Evolutionary conservation across 2,888 invertebrate species (phyloP).

Genomic region (Coelopa pilipes): DNA sequence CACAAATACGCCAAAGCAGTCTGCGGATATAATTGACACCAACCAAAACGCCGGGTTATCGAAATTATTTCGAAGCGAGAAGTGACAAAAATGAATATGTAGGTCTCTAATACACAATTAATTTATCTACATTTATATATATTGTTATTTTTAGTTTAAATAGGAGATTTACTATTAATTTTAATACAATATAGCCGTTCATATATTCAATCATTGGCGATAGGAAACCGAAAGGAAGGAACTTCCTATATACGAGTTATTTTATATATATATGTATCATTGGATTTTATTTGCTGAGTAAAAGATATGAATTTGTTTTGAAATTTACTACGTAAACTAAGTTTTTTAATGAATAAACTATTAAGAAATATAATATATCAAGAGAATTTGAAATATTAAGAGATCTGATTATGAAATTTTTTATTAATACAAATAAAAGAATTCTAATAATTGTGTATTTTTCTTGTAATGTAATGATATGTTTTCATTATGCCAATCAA

Average conservation of each 20-base stretch:
- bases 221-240: not conserved
- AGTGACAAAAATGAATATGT: slow-evolving; percentile 49
- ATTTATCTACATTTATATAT: not conserved
- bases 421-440: slow-evolving; percentile 21
- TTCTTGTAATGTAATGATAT: not conserved
- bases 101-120: not conserved
- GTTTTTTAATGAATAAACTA: slow-evolving; percentile 27
- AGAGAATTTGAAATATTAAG: not conserved
- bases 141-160: slow-evolving; percentile 9
- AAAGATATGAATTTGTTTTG: slow-evolving; percentile 29
- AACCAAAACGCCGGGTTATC: slow-evolving; percentile 59
- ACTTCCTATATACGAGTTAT: slow-evolving; percentile 20
- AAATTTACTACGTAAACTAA: slow-evolving; percentile 24
- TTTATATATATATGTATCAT: slow-evolving; percentile 21
- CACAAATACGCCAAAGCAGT: slow-evolving; percentile 45
- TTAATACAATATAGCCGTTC: slow-evolving; percentile 6
- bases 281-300: slow-evolving; percentile 6
- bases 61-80: slow-evolving; percentile 55
- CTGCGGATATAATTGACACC: slow-evolving; percentile 56
- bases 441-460: slow-evolving; percentile 1
- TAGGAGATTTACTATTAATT: not conserved
- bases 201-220: slow-evolving; percentile 5
- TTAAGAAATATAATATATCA: slow-evolving; percentile 13
- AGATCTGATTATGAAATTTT: not conserved
- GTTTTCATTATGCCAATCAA: not conserved